Conservation (phyloP, 2,888 invertebrate species). For the Ichneumoninae sp. region DNA sequence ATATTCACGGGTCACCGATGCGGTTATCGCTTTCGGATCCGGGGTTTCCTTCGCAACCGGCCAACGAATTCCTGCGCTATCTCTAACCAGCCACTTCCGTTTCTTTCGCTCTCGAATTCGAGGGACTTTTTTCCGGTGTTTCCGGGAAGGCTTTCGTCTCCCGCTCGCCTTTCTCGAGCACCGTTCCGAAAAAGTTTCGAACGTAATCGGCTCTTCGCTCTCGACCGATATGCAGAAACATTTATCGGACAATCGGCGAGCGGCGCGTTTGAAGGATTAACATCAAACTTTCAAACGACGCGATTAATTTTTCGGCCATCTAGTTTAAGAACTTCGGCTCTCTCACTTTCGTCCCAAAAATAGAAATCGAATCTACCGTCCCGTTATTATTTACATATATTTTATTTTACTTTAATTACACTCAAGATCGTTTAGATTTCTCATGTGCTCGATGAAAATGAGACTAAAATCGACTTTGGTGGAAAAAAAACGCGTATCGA, state of each 20-base stretch:
- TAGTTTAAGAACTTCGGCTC: not conserved
- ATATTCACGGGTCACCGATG: slow-evolving; percentile 14
- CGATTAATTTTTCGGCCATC: not conserved
- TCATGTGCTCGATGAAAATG: too few relatives aligned
- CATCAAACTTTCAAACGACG: not conserved
- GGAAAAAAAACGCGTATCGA: too few relatives aligned
- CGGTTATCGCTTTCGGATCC: slow-evolving; percentile 13
- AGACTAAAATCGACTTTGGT: too few relatives aligned
- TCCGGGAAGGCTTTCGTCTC: not conserved
- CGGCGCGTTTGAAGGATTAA: not conserved
- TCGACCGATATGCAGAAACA: not conserved
- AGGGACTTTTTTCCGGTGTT: slow-evolving; percentile 35
- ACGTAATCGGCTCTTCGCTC: too few relatives aligned
- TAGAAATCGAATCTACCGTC: not conserved
- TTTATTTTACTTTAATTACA: not conserved
- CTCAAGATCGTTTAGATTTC: too few relatives aligned
- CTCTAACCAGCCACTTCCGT: slow-evolving; percentile 58
- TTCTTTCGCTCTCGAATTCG: slow-evolving; percentile 47
- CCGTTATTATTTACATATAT: not conserved
- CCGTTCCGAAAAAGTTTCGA: too few relatives aligned
- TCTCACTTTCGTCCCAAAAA: slow-evolving; percentile 38
- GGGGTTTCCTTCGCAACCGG: slow-evolving; percentile 38
- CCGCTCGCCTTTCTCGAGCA: not conserved
- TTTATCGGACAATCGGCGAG: not conserved
- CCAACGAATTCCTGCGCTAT: slow-evolving; percentile 56